Percentiles rank a stretch among this genome's conserved stretches.
These are phyloP conservation scores for Macrophya alboannulata DNA, from an alignment of 2,888 invertebrate species.

Conservation along the genomic window DNA sequence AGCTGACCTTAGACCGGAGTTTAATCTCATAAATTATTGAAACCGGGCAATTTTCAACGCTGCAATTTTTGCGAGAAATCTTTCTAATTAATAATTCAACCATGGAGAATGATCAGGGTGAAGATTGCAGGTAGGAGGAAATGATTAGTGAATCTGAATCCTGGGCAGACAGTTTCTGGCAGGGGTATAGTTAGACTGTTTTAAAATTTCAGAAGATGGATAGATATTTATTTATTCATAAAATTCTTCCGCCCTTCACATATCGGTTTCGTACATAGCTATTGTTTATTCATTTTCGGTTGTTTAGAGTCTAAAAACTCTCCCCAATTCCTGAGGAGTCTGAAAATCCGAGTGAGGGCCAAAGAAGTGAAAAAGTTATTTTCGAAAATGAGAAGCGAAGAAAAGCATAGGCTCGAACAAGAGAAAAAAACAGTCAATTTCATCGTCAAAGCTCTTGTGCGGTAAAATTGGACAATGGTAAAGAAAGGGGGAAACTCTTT, in stretches of 20 bases:
- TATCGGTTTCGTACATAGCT: background rate
- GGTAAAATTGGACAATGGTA: background rate
- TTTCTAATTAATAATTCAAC: background rate
- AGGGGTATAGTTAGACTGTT: background rate
- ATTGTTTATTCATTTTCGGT: background rate
- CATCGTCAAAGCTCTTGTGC: conserved; percentile 24
- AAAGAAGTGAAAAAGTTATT: background rate
- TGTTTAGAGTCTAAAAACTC: background rate
- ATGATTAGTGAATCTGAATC: background rate
- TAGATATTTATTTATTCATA: background rate
- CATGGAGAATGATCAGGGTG: background rate
- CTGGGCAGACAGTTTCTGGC: background rate
- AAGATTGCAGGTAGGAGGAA: background rate
- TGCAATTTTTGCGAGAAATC: background rate
- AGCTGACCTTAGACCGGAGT: background rate
- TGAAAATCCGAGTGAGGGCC: background rate
- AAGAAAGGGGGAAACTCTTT: background rate
- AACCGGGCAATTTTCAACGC: background rate
- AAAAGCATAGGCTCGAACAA: background rate
- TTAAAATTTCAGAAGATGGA: background rate
- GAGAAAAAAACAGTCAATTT: background rate
- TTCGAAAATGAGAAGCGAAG: background rate
- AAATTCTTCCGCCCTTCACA: background rate
- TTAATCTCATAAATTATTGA: conserved; percentile 2
- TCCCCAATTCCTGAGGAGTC: background rate